Conservation (phyloP, 2,888 invertebrate genomes). For the Andrena chrysosceles region DNA sequence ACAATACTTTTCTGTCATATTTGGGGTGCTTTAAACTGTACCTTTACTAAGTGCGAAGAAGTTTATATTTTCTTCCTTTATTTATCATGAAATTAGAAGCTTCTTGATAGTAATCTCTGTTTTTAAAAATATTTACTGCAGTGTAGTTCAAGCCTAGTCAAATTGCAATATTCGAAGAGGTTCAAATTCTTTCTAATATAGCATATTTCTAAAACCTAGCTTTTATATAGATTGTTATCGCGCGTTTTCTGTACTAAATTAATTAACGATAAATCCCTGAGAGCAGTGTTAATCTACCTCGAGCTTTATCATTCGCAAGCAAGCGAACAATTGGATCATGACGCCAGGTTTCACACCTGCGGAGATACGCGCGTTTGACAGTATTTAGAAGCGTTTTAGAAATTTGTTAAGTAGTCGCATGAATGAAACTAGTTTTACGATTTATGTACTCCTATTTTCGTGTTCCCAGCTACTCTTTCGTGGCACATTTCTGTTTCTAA, state of each 20-base stretch:
- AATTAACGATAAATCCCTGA: background rate
- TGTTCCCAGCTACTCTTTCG: no score
- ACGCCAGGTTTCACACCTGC: background rate
- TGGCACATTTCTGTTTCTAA: no score
- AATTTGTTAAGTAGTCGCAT: background rate
- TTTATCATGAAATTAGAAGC: no score
- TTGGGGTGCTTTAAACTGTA: no score
- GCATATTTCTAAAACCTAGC: background rate
- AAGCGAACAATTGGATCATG: background rate
- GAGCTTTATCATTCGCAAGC: background rate
- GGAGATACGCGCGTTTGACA: background rate
- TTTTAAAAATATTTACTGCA: background rate
- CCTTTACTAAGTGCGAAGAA: no score
- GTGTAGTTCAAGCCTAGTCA: background rate
- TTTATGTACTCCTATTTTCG: background rate
- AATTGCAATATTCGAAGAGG: background rate
- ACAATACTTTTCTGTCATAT: no score
- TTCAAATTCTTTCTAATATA: background rate
- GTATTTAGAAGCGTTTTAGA: background rate
- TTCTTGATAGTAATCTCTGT: background rate
- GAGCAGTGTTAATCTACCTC: background rate
- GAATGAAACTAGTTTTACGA: no score
- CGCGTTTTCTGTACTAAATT: background rate
- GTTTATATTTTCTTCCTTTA: no score
- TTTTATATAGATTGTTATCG: background rate